These are phyloP conservation scores for Heliconius aoede DNA, from an alignment of 2,888 invertebrate species.

Conservation along the genomic window DNA sequence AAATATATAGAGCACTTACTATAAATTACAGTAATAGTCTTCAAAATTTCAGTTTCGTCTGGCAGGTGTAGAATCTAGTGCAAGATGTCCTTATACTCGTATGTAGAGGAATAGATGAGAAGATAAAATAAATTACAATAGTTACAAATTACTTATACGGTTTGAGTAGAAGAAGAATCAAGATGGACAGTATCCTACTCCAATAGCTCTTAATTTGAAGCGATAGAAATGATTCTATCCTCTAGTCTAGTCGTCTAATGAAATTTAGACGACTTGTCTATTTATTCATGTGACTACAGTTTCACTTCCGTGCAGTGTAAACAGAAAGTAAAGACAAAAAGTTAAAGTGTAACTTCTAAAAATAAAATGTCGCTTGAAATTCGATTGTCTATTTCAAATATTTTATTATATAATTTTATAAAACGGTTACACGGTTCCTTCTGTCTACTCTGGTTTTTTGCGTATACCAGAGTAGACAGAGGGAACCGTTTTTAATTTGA, in stretches of 20 bases:
- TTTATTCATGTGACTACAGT: not conserved
- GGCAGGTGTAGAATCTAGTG: too few species aligned
- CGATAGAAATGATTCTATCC: not conserved
- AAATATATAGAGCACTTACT: too few species aligned
- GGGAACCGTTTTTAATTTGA: too few species aligned
- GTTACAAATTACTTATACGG: slow-evolving; percentile 6
- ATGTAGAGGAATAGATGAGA: not conserved
- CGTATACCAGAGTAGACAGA: too few species aligned
- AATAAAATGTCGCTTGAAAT: too few species aligned
- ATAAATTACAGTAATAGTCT: too few species aligned
- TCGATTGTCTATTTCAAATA: too few species aligned
- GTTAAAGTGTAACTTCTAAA: not conserved
- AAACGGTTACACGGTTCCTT: too few species aligned
- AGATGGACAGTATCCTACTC: slow-evolving; percentile 23
- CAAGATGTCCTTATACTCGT: not conserved
- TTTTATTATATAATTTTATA: too few species aligned
- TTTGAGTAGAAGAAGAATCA: slow-evolving; percentile 2
- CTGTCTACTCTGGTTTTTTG: too few species aligned
- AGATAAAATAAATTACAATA: slow-evolving; percentile 11
- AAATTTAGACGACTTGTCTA: not conserved
- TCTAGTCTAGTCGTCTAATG: not conserved
- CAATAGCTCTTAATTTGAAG: not conserved
- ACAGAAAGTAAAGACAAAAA: not conserved
- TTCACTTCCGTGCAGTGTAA: not conserved
- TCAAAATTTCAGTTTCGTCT: too few species aligned